These are phyloP conservation scores for Harpagifer antarcticus DNA, from an alignment of 2,797 vertebrate species.

Conservation along the genomic window DNA sequence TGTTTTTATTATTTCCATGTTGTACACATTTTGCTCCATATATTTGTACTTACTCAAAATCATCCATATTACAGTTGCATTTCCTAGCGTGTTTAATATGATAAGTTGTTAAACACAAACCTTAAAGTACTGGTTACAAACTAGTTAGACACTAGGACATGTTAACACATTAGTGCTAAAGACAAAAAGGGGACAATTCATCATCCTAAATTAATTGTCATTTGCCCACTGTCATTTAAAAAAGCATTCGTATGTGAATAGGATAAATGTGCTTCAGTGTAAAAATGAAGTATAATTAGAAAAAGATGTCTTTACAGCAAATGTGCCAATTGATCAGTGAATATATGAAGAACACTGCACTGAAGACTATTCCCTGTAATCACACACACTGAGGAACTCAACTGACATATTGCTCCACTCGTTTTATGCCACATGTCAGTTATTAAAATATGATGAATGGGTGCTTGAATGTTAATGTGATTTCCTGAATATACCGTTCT, in stretches of 20 bases:
- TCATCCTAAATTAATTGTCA: not conserved
- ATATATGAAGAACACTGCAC: not conserved
- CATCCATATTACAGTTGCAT: not conserved
- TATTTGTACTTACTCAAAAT: not conserved
- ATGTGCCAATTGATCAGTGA: not conserved
- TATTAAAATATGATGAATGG: constrained; percentile 47
- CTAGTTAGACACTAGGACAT: not conserved
- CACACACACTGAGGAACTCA: not conserved
- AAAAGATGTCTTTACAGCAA: not conserved
- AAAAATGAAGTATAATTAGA: not conserved
- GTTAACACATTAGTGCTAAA: not conserved
- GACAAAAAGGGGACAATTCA: not conserved
- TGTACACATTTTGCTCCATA: not conserved
- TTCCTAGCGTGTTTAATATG: too few species aligned
- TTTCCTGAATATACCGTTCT: constrained; percentile 3
- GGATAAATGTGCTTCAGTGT: not conserved
- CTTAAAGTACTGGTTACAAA: not conserved
- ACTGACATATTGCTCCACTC: not conserved
- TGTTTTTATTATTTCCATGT: not conserved
- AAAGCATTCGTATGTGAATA: not conserved
- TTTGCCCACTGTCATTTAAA: too few species aligned
- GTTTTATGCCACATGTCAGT: constrained; percentile 2
- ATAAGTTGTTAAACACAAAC: not conserved
- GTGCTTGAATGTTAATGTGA: constrained; percentile 3
- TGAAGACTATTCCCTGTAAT: constrained; percentile 15